These are phyloP conservation scores for Leiothrix lutea DNA, from an alignment of 2,113 vertebrate species.

Conservation along the genomic window DNA sequence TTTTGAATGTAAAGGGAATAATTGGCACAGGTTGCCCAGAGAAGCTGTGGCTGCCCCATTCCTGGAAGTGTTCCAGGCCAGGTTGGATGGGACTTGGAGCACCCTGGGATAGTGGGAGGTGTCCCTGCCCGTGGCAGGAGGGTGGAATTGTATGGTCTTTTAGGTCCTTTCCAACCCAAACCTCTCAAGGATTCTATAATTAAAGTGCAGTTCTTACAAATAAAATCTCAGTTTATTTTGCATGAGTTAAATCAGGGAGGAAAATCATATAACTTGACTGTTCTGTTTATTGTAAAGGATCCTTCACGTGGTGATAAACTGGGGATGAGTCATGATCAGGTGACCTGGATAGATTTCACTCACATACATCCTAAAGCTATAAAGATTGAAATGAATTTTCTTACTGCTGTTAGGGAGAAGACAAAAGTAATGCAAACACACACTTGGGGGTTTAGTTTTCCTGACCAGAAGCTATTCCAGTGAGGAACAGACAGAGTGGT, in stretches of 20 bases:
- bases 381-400: background rate
- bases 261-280: background rate
- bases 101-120: background rate
- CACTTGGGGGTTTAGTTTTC: background rate
- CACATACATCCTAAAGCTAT: background rate
- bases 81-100: background rate
- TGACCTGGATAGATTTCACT: background rate
- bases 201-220: background rate
- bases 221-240: background rate
- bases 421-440: background rate
- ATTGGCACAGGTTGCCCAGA: background rate
- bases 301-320: accelerated
- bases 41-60: background rate
- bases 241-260: background rate
- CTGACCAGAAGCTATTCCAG: background rate
- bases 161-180: background rate
- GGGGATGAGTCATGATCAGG: background rate
- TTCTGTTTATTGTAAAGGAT: background rate
- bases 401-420: background rate
- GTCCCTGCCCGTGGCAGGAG: background rate
- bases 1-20: background rate
- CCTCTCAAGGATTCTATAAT: background rate
- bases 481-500: background rate
- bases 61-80: background rate
- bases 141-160: background rate